Evolutionary conservation across 2,113 vertebrate genomes (phyloP), one percentile per base, ranked within the genome.

Genomic region (Chaetura pelagica): DNA sequence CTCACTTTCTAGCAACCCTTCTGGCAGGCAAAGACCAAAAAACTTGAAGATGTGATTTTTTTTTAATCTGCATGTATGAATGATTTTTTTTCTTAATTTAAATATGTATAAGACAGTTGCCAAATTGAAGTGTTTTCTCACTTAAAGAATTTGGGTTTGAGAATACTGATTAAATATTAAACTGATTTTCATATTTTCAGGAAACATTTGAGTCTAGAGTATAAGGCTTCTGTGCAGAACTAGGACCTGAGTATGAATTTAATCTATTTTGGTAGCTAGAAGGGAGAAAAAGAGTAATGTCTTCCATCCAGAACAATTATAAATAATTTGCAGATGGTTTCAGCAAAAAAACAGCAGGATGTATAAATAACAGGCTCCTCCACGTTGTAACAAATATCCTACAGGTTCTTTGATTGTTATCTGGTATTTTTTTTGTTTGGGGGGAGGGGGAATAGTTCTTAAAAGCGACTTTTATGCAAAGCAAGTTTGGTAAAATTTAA

Each of bases 301-400:
- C 64, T 92, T 81, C 74, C 34, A 80, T 75, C 46, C 29, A 89
- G 91, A 89, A 72, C 69, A 93, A 49, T 94, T 96, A 94, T 40
- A 92, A 87, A 96, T 90, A 66, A 69, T 78, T 89, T 66, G 54
- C 78, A 87, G 83, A 92, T 94, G 64, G 44, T 74, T 96, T 93
- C 75, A 95, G 90, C n/a, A n/a, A n/a, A n/a, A n/a, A n/a, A n/a
- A n/a, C n/a, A n/a, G n/a, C 86, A 73, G 80, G 86, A 76, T 78
- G 52, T 87, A 87, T 73, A 93, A 93, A 63, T 75, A 93, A 92
- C 88, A 92, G 88, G 69, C 90, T 93, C 54, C 73, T 92, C 84
- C 88, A 79, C 55, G 66, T 87, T 89, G 49, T 29, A 84, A 58
- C 29, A 75, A 49, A 87, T 90, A 68, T 38, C 86, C 64, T 84